Percentiles rank a stretch among this genome's conserved stretches.
These are phyloP conservation scores for Hemibagrus guttatus DNA, from an alignment of 2,797 vertebrate species.

Conservation along the genomic window DNA sequence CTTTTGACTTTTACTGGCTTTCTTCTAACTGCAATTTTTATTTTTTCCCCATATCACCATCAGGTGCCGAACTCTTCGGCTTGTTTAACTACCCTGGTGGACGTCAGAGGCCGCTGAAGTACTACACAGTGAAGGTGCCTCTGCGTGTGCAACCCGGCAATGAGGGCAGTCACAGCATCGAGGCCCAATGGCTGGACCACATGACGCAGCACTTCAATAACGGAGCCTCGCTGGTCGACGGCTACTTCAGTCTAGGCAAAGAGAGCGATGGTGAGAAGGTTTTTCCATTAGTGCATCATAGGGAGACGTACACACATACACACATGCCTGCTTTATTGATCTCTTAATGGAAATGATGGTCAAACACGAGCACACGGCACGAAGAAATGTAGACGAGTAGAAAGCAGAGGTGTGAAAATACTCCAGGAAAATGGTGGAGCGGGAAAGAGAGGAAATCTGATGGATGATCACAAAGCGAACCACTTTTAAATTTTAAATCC, in stretches of 20 bases:
- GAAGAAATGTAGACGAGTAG: background rate
- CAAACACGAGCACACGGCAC: background rate
- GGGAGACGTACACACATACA: background rate
- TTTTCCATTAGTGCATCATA: conserved; percentile 3
- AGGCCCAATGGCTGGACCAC: conserved; percentile 97
- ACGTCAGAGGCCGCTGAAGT: conserved; percentile 80
- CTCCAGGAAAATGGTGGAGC: background rate
- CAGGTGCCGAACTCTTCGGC: conserved; percentile 84
- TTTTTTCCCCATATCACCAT: background rate
- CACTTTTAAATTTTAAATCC: background rate
- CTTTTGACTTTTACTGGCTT: background rate
- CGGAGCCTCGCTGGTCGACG: conserved; percentile 89
- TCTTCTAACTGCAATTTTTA: background rate
- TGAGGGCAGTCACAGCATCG: conserved; percentile 81
- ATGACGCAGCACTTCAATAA: conserved; percentile 98
- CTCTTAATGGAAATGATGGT: background rate
- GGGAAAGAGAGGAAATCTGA: background rate
- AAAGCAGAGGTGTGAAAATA: background rate
- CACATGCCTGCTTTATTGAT: conserved; percentile 12
- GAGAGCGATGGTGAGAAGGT: conserved; percentile 74
- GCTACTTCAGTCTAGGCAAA: conserved; percentile 87
- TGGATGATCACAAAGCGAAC: background rate
- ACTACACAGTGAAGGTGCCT: conserved; percentile 92
- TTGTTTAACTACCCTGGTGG: conserved; percentile 88
- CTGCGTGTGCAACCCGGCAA: conserved; percentile 84